Evolutionary conservation across 1,140 invertebrate species (phyloP).

Genomic region (Dreissena polymorpha): DNA sequence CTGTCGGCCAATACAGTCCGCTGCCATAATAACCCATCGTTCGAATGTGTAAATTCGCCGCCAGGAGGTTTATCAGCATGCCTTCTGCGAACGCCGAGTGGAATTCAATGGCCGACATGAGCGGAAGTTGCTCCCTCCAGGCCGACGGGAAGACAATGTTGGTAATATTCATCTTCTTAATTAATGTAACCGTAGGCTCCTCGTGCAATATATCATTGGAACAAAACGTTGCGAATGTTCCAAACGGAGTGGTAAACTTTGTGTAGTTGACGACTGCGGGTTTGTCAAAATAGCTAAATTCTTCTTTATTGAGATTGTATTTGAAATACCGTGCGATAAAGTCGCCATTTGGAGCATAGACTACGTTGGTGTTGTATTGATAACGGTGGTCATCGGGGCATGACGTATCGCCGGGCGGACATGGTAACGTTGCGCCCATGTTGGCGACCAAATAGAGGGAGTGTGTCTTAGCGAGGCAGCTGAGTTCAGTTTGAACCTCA

Average conservation of each 20-base stretch:
- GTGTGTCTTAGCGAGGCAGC: conserved; percentile 82
- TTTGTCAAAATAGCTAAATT: conserved; percentile 83
- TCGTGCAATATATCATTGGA: conserved; percentile 89
- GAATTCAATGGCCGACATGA: conserved; percentile 81
- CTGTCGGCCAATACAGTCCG: conserved; percentile 80
- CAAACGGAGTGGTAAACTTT: conserved; percentile 86
- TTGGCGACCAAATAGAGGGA: conserved; percentile 87
- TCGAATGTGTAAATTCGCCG: conserved; percentile 81
- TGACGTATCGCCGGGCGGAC: conserved; percentile 79
- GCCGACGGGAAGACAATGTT: conserved; percentile 87
- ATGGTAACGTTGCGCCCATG: conserved; percentile 84
- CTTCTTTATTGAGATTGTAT: conserved; percentile 80
- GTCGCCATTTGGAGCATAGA: conserved; percentile 85
- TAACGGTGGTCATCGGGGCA: conserved; percentile 80
- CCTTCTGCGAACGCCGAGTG: conserved; percentile 82
- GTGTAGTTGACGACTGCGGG: conserved; percentile 61
- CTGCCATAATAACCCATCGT: conserved; percentile 81
- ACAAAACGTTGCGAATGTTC: conserved; percentile 88
- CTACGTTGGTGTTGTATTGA: conserved; percentile 89
- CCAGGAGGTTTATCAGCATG: conserved; percentile 83
- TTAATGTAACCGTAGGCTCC: conserved; percentile 81
- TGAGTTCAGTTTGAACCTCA: conserved; percentile 71
- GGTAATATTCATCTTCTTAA: conserved; percentile 82
- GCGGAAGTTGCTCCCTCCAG: conserved; percentile 88
- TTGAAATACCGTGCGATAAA: conserved; percentile 87